Base-by-base conservation (phyloP, 1,140 invertebrate species). In the Drosophila saltans region DNA sequence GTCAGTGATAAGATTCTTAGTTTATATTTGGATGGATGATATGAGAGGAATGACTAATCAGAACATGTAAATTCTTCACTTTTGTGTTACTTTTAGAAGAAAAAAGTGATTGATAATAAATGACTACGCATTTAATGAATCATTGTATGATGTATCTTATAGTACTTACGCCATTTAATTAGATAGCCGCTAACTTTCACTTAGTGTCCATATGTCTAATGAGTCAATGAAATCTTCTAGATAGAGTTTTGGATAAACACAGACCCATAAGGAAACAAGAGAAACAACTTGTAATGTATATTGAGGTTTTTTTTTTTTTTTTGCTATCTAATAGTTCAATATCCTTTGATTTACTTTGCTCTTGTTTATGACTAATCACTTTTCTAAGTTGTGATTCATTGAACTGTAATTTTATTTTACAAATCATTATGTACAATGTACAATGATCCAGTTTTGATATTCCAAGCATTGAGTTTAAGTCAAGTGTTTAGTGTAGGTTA, bases 401-500 rank as follows among this genome's bases (percentile, higher is more conserved):
- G 21, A 26, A 10, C 3, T 26, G 45, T 16, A 39, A 39, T 39
- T 39, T 58, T n/a, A 4, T 21, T 11, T 33, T 10, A 24, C 21
- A 36, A 40, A 4, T 41, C 33, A 36, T 36, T 30, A 30, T 30
- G 28, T 30, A 30, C 16, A 16, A 16, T 30, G 28, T 0, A 45
- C 57, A 73, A 77, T 76, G 74, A 28, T 70, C 60, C 56, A 77
- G 55, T 65, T 65, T 63, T 26, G 74, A 77, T 77, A 70, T 59
- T 67, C 56, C 56, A 41, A 21, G 30, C 16, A 61, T n/a, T 28
- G 16, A n/a, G 33, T 64, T 41, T n/a, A 39, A 21, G 24, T 8
- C 36, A n/a, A 52, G 58, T 57, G 58, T 60, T 59, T 24, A 21
- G 41, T 59, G 57, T 40, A 43, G 63, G 55, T 9, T 30, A 39